A percentile compares a stretch with the other conserved stretches of the same genome.
Evolutionary conservation across 2,113 vertebrate genomes (phyloP).

Genomic region (Propithecus coquereli): DNA sequence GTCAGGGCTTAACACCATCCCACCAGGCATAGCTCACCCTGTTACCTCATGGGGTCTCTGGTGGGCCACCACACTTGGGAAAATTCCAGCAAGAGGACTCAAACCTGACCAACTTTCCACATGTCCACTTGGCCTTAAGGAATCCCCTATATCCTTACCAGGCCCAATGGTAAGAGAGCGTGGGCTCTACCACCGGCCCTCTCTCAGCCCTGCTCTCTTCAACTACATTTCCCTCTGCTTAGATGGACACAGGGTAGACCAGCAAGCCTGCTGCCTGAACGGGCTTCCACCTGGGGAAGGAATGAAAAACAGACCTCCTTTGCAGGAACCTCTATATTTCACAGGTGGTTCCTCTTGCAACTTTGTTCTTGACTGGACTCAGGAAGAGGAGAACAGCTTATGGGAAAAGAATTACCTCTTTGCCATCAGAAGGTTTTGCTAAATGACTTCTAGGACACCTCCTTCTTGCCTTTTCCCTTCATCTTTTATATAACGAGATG

Average conservation of each 20-base stretch:
- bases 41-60: too few relatives aligned
- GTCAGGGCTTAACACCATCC: neutral
- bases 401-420: neutral
- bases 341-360: neutral
- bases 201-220: neutral
- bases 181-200: neutral
- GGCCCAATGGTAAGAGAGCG: neutral
- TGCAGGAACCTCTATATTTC: neutral
- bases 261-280: neutral
- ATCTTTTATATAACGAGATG: neutral
- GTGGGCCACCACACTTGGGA: neutral
- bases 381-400: neutral
- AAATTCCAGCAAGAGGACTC: neutral
- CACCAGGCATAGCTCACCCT: neutral
- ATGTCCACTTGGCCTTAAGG: neutral
- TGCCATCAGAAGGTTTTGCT: neutral
- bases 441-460: neutral
- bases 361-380: neutral
- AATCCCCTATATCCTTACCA: neutral
- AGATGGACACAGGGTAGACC: neutral
- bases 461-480: neutral
- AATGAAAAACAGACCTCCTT: neutral
- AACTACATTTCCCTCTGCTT: neutral
- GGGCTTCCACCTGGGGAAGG: neutral
- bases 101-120: neutral